Percentiles rank a stretch among this genome's conserved stretches.
phyloP scores from a whole-genome alignment of 2,113 vertebrate species.

The Sorex araneus region DNA sequence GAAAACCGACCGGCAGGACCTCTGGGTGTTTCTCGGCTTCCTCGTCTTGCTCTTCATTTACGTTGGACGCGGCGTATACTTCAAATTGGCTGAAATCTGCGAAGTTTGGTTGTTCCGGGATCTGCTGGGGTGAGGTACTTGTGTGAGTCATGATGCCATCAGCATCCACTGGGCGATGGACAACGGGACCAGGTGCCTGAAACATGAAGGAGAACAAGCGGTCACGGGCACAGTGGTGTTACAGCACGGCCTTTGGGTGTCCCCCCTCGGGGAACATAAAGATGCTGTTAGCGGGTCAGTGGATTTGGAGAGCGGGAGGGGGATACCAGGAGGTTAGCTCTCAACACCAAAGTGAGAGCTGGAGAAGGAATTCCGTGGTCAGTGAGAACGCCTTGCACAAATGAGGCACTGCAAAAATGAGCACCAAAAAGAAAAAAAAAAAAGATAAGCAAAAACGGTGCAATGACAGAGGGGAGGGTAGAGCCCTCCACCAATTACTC shows the following conservation, averaged over 20 bases:
- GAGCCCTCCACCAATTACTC: not conserved
- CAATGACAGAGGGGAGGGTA: not conserved
- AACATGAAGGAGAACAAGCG: not conserved
- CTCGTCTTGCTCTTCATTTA: conserved; percentile 93
- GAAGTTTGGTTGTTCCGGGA: conserved; percentile 99
- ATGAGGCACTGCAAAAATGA: too few relatives aligned
- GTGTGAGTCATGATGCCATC: conserved; percentile 92
- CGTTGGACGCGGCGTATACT: conserved; percentile 93
- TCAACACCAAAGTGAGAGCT: not conserved
- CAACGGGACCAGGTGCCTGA: conserved; percentile 92
- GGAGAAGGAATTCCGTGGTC: too few relatives aligned
- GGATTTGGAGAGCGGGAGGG: conserved; percentile 28
- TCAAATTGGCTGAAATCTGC: conserved; percentile 99
- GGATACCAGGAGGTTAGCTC: not conserved
- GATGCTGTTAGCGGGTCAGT: not conserved
- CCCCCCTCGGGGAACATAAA: conserved; percentile 41
- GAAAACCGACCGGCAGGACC: conserved; percentile 90
- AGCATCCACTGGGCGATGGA: conserved; percentile 93
- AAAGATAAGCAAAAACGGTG: conserved; percentile 19
- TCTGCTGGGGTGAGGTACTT: conserved; percentile 97
- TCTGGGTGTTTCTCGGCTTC: conserved; percentile 94
- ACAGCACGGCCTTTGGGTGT: not conserved
- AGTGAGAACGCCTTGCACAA: too few relatives aligned
- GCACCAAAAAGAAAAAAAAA: not conserved
- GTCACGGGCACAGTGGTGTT: not conserved